Base-by-base conservation (phyloP, 2,113 vertebrate genomes). In the Gallinago paraguaiae region DNA sequence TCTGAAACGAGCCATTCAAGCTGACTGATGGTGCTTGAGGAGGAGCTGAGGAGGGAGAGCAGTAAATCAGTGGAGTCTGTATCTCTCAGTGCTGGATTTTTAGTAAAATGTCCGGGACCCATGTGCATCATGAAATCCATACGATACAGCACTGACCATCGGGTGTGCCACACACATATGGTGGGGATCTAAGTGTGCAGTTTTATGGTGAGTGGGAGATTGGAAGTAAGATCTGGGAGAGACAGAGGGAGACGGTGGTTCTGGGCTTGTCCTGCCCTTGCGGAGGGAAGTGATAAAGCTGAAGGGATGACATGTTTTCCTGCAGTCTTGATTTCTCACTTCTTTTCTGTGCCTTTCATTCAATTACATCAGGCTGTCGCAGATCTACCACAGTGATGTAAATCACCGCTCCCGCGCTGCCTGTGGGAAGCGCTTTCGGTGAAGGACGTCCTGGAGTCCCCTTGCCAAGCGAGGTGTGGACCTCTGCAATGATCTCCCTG, bases 341-440 rank as follows among this genome's bases (percentile, higher is more conserved):
- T 74, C 39, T n/a, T 19, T 43, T 74, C 56, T 64, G 1, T n/a
- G 60, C 94, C 39, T 75, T 59, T 59, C 28, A 7, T 35, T 60
- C 1, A 2, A 19, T 86, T 57, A 28, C 45, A 24, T 77, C 37
- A 51, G 68, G 78, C 56, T 82, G 54, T 70, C 14, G 0, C 50
- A 60, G 69, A 35, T 67, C 63, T 72, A 1, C 31, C n/a, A 27
- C 3, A 7, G 68, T 70, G 69, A 59, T 83, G 72, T 43, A 78
- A 84, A 82, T 87, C 51, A 9, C 54, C 1, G 3, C 50, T 54
- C 67, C 48, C 0, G 0, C 2, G 2, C 20, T 71, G 77, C 33
- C 67, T 41, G 61, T 51, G 31, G 33, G 25, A 59, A 64, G 3
- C 3, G 11, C 46, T 59, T 87, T 74, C 0, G 1, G 20, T 39